Percentiles rank a stretch among this genome's conserved stretches.
phyloP scores from a whole-genome alignment of 2,797 vertebrate genomes.

The Halcyon leucocephala region DNA sequence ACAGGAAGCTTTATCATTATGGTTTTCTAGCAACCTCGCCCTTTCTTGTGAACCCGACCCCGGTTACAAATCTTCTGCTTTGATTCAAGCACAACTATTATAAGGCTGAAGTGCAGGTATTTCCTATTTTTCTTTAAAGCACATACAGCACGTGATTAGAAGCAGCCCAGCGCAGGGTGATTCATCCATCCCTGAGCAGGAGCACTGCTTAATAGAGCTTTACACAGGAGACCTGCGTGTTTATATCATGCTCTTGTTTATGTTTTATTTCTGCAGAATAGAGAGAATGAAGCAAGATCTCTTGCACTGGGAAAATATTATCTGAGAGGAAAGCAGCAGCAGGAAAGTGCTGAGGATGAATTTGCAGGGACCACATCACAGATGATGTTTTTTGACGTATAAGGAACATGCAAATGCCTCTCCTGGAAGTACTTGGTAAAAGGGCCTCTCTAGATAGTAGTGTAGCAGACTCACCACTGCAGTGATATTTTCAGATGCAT shows the following conservation, averaged over 20 bases:
- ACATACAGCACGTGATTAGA: background rate
- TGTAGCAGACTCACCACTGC: background rate
- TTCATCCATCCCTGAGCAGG: background rate
- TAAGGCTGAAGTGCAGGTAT: slow-evolving; percentile 35
- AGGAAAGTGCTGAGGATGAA: background rate
- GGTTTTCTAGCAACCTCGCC: slow-evolving; percentile 69
- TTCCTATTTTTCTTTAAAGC: slow-evolving; percentile 66
- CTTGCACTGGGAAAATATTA: background rate
- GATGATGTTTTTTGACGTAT: background rate
- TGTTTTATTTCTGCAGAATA: background rate
- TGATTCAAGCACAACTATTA: slow-evolving; percentile 26
- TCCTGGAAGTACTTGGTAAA: background rate
- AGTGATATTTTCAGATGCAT: background rate
- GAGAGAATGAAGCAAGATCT: background rate
- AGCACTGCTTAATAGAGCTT: background rate
- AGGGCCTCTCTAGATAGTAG: background rate
- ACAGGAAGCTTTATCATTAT: slow-evolving; percentile 77
- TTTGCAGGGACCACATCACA: background rate
- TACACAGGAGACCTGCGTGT: background rate
- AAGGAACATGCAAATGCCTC: background rate
- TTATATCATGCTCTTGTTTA: background rate
- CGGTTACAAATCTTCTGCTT: slow-evolving; percentile 39
- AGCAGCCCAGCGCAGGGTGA: background rate
- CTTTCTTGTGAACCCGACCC: slow-evolving; percentile 69
- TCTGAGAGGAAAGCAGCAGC: background rate